Base-by-base conservation (phyloP, 2,113 vertebrate species). In the Pyrgilauda ruficollis region DNA sequence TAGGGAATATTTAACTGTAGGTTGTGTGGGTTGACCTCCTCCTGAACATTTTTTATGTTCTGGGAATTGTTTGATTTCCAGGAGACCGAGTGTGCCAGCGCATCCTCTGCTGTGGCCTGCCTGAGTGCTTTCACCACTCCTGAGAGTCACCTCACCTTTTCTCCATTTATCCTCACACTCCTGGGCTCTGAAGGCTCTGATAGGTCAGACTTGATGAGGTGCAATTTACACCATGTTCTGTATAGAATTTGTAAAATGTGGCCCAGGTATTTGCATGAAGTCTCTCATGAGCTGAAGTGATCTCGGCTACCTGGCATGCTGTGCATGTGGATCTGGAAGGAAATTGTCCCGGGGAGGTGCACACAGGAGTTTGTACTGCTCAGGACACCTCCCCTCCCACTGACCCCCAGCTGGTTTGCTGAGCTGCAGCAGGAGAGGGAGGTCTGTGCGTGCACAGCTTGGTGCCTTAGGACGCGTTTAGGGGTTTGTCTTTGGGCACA, bases 31-130 rank as follows among this genome's bases (percentile, higher is more conserved):
- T 14, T 68, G 52, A 18, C 31, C 18, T 81, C 26, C 20, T 52
- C 23, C 35, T 35, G n/a, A 11, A 12, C 1, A 0, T 56, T 44
- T 66, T 50, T 61, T 1, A 0, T n/a, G 9, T 66, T 31, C 68
- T 53, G 64, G 50, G 46, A 66, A 20, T 52, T 37, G 18, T 16
- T 55, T 79, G 31, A 43, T 69, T 68, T 53, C 15, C 47, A 43
- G 11, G 43, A 70, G 79, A 39, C 7, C 2, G 6, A 44, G 13
- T 4, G 7, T 63, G 26, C 33, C n/a, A 15, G 31, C 20, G 30
- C 10, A 28, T 44, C 55, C 37, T 75, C 21, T 78, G 41, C 28
- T 50, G 58, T 30, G 53, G 33, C 9, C 47, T 89, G 33, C 14
- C 18, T 1, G 0, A 8, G 35, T 35, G 58, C 53, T 50, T 79